Base-by-base conservation (phyloP, 2,888 invertebrate species). In the Dione vanillae region DNA sequence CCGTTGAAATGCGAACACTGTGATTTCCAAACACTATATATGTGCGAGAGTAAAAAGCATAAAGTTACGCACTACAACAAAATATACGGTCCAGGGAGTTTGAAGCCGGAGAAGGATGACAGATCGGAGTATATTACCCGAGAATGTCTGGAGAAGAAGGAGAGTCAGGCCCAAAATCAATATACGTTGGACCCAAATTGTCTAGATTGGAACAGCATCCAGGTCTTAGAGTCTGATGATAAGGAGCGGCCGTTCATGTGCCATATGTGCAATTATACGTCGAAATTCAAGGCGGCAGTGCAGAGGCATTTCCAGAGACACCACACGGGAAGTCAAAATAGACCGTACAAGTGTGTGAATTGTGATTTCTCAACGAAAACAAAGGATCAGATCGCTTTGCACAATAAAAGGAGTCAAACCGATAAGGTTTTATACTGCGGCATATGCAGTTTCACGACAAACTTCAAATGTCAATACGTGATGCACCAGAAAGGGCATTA, bases 361-460 rank as follows among this genome's bases (percentile, higher is more conserved):
- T 91, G 91, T 61, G 87, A 87, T 37, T 91, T 90, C 49, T 83
- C 86, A 0, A 89, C 90, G 0, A 90, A 90, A 79, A 91, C 90
- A 0, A 88, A 88, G 75, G 91, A 91, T 14, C 87, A 89, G 51
- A 88, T 90, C 8, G 76, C 85, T 0, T 73, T 90, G 12, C 91
- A 91, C 58, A 88, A 84, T n/a, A 89, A 88, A 71, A 69, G 90
- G 0, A 90, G 89, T 58, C 77, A 80, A 11, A 83, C 85, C 0
- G 80, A 82, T 0, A 52, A 69, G 0, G 7, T 64, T 0, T 61
- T 89, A 0, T 65, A 11, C 0, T 91, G 91, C 58, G 71, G 73
- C 1, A 69, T 68, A 0, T 90, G 91, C 64, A 56, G 78, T 0
- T 90, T 83, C 43, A 73, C 77, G 0, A 86, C 90, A 0, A 69